Percentiles rank a stretch among this genome's conserved stretches.
Evolutionary conservation across 1,140 invertebrate species (phyloP).

Genomic region (Eupeodes corollae): DNA sequence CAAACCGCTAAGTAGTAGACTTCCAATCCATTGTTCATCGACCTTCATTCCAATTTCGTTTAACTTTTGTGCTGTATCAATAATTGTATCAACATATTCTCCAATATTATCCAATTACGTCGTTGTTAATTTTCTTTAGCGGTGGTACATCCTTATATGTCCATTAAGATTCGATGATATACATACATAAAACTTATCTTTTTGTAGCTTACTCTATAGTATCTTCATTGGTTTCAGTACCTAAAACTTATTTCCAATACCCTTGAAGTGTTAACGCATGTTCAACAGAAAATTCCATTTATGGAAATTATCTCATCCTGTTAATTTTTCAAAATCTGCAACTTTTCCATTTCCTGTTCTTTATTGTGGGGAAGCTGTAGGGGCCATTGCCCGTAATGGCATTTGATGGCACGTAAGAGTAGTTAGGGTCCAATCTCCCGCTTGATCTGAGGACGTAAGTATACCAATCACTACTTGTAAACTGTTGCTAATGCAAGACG

Average conservation of each 20-base stretch:
- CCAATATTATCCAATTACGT: slow-evolving; percentile 12
- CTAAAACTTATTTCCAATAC: not conserved
- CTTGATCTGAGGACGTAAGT: no score
- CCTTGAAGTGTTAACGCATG: slow-evolving; percentile 1
- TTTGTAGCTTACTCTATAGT: slow-evolving; percentile 19
- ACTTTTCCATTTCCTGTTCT: no score
- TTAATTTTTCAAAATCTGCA: no score
- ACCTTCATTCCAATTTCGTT: slow-evolving; percentile 23
- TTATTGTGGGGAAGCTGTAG: no score
- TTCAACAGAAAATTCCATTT: slow-evolving; percentile 2
- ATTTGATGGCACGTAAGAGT: no score
- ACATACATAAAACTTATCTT: slow-evolving; percentile 22
- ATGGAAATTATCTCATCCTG: slow-evolving; percentile 4
- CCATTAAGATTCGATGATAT: slow-evolving; percentile 26
- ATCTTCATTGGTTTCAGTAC: slow-evolving; percentile 13
- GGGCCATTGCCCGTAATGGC: no score
- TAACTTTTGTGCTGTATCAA: slow-evolving; percentile 24
- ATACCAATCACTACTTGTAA: no score
- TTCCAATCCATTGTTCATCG: slow-evolving; percentile 28
- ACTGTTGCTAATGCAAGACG: no score
- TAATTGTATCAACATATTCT: slow-evolving; percentile 29
- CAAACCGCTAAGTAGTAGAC: slow-evolving; percentile 28
- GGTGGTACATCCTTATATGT: slow-evolving; percentile 14
- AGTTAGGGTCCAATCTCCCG: no score
- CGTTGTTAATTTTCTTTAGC: slow-evolving; percentile 12